Percentiles rank a stretch among this genome's conserved stretches.
These are phyloP conservation scores for Nomada flava DNA, from an alignment of 2,888 invertebrate species.

Conservation along the genomic window DNA sequence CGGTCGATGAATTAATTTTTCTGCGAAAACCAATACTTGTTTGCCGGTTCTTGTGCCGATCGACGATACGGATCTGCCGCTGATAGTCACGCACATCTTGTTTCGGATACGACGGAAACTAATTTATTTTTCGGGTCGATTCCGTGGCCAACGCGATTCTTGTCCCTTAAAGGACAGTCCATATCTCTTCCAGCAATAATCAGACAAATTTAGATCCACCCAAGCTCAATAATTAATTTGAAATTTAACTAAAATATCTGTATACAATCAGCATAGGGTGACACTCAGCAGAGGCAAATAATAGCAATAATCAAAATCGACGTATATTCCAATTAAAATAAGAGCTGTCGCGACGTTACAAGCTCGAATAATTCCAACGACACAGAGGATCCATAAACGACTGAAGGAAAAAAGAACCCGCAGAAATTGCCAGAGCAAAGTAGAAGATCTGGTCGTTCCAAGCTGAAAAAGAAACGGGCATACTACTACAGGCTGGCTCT, in stretches of 20 bases:
- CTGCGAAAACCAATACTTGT: slow-evolving; percentile 65
- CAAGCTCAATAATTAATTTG: too few relatives aligned
- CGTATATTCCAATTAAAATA: too few relatives aligned
- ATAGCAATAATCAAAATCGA: too few relatives aligned
- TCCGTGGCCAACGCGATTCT: slow-evolving; percentile 12
- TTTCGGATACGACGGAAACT: slow-evolving; percentile 27
- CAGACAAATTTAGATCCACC: not conserved
- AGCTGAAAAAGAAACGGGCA: not conserved
- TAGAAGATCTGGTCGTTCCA: not conserved
- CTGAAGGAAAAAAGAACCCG: too few relatives aligned
- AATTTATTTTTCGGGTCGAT: slow-evolving; percentile 38
- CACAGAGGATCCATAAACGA: too few relatives aligned
- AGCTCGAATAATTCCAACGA: too few relatives aligned
- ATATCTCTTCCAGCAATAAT: not conserved
- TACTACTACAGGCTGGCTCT: not conserved
- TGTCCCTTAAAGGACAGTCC: too few relatives aligned
- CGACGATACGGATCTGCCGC: slow-evolving; percentile 52
- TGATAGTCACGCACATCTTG: slow-evolving; percentile 59
- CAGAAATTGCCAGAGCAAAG: not conserved
- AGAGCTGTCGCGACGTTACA: too few relatives aligned
- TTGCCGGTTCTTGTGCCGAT: slow-evolving; percentile 40
- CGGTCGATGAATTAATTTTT: slow-evolving; percentile 67
- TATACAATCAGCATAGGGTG: too few relatives aligned
- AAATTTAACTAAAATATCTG: too few relatives aligned
- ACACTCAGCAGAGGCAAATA: too few relatives aligned